phyloP scores from a whole-genome alignment of 2,888 invertebrate species.

The Antheraea yamamai region DNA sequence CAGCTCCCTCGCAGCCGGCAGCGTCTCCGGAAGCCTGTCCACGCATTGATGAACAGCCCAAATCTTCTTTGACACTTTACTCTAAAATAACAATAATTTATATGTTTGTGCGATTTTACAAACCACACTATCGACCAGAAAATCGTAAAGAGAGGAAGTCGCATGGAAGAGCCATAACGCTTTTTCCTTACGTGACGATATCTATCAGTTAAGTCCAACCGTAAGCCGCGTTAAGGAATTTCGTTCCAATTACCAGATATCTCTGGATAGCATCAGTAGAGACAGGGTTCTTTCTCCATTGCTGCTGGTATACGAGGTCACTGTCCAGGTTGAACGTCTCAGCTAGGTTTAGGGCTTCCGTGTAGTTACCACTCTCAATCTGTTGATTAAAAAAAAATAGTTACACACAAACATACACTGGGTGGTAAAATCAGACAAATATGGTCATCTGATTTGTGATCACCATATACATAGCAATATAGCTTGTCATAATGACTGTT shows the following conservation, averaged over 20 bases:
- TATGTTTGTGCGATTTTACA: not conserved
- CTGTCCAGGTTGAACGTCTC: slow-evolving; percentile 86
- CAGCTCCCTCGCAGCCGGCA: slow-evolving; percentile 87
- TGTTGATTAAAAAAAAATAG: slow-evolving; percentile 34
- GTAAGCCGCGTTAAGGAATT: not conserved
- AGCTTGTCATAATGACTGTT: too few relatives aligned
- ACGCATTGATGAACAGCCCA: slow-evolving; percentile 92
- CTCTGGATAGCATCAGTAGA: slow-evolving; percentile 88
- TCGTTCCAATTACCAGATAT: slow-evolving; percentile 82
- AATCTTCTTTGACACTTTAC: slow-evolving; percentile 88
- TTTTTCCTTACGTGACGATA: too few relatives aligned
- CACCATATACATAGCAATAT: too few relatives aligned
- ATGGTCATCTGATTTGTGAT: too few relatives aligned
- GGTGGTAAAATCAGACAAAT: too few relatives aligned
- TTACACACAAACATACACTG: not conserved
- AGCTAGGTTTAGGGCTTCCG: slow-evolving; percentile 87
- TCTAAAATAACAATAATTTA: slow-evolving; percentile 60
- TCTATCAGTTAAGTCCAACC: too few relatives aligned
- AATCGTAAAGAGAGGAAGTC: too few relatives aligned
- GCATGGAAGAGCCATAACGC: too few relatives aligned
- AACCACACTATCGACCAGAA: too few relatives aligned
- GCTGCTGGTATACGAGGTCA: slow-evolving; percentile 90
- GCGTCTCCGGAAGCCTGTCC: slow-evolving; percentile 87
- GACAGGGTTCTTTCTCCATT: slow-evolving; percentile 88
- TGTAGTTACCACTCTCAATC: slow-evolving; percentile 87